Conservation (phyloP, 2,888 invertebrate genomes). For the Troides aeacus region DNA sequence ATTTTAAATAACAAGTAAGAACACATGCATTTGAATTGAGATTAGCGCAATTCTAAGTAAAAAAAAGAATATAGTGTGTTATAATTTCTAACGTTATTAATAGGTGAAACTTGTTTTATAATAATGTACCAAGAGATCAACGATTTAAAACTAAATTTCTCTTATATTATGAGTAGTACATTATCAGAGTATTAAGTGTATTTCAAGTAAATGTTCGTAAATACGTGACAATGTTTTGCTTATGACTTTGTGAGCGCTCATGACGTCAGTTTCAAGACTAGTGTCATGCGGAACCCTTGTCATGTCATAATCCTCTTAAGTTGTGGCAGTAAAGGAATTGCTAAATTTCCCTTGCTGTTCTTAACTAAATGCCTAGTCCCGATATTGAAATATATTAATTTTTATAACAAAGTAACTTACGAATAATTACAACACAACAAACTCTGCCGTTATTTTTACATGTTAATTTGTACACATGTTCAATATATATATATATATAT, state of each 20-base stretch:
- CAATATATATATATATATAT: too few species aligned
- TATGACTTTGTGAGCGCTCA: slow-evolving; percentile 40
- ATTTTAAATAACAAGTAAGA: slow-evolving; percentile 24
- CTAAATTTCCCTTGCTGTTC: slow-evolving; percentile 36
- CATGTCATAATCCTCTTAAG: slow-evolving; percentile 62
- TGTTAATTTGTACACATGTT: too few species aligned
- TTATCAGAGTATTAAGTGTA: not conserved
- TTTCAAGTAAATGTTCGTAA: slow-evolving; percentile 26
- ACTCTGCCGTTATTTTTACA: not conserved
- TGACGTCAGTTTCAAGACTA: slow-evolving; percentile 51
- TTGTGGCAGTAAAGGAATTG: slow-evolving; percentile 51
- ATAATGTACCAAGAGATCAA: too few species aligned
- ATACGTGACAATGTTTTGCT: slow-evolving; percentile 39
- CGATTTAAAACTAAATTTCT: too few species aligned
- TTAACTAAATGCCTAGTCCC: slow-evolving; percentile 10
- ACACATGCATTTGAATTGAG: slow-evolving; percentile 5
- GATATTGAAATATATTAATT: slow-evolving; percentile 9
- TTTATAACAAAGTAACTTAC: not conserved
- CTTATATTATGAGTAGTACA: not conserved
- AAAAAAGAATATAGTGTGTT: not conserved
- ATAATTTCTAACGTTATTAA: not conserved
- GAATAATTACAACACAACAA: not conserved
- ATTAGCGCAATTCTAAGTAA: not conserved
- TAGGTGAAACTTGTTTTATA: too few species aligned
- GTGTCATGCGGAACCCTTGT: slow-evolving; percentile 59